Conservation (phyloP, 1,140 invertebrate genomes). For the Papilio aristodemus region DNA sequence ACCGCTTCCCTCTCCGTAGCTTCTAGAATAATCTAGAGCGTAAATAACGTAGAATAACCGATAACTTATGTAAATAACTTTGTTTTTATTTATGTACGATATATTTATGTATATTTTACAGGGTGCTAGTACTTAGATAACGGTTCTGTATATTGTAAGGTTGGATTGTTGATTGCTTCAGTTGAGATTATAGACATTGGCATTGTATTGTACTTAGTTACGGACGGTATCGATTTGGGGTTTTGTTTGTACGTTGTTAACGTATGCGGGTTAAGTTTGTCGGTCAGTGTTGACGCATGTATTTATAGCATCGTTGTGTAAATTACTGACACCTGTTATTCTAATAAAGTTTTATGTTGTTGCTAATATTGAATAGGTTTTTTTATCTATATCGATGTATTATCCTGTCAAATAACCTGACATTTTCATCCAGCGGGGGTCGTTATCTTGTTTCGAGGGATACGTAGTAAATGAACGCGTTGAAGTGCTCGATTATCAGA, state of each 20-base stretch:
- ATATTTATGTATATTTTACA: constrained; percentile 69
- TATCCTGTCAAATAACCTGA: constrained; percentile 63
- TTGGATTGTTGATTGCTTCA: constrained; percentile 35
- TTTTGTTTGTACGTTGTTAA: constrained; percentile 10
- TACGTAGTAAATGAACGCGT: constrained; percentile 58
- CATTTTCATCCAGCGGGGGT: constrained; percentile 47
- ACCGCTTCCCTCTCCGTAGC: constrained; percentile 48
- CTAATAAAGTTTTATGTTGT: constrained; percentile 49
- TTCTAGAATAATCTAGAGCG: constrained; percentile 49
- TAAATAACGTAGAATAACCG: constrained; percentile 47
- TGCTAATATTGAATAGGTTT: constrained; percentile 55
- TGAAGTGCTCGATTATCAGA: constrained; percentile 61
- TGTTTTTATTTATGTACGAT: constrained; percentile 39
- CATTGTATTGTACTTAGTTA: constrained; percentile 25
- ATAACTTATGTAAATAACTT: constrained; percentile 60
- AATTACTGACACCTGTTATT: constrained; percentile 48
- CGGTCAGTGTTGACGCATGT: constrained; percentile 46
- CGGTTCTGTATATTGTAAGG: constrained; percentile 46
- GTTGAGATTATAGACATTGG: constrained; percentile 10
- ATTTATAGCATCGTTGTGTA: constrained; percentile 40
- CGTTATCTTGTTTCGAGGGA: constrained; percentile 56
- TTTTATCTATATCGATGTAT: constrained; percentile 63
- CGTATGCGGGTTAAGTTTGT: not conserved
- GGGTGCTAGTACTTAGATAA: constrained; percentile 69
- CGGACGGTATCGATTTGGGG: not conserved